Evolutionary conservation across 2,888 invertebrate species (phyloP), one percentile per base, ranked within the genome.

Genomic region (Caenorhabditis panamensis): DNA sequence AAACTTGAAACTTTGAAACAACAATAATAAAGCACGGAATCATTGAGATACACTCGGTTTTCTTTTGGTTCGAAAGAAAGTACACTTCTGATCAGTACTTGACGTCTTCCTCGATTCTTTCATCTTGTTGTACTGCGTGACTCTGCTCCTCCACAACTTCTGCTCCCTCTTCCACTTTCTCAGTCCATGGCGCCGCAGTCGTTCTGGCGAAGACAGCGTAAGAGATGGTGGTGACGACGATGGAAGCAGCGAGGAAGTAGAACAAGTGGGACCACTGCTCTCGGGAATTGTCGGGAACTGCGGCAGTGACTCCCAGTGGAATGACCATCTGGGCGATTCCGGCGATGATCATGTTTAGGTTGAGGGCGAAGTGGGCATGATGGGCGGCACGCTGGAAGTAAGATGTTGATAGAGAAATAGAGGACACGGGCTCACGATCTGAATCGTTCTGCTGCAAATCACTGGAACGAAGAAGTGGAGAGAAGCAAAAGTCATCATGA

Each of bases 391-490:
- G 62, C 84, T 84, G 53, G 22, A 82, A 24, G 18, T 0, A n/a
- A 58, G 18, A 31, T 18, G 47, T n/a, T 16, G 13, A 20, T 8
- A 22, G 18, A 36, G 56, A 41, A 24, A 18, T 13, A 9, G 13
- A 59, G 31, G n/a, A 16, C 16, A 28, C 16, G 28, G 18, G 36
- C 78, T 64, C n/a, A 84, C 84, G 56, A 84, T 83, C 64, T 84
- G 84, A 62, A 84, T 81, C 13, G 84, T 80, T 59, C 84, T 54
- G n/a, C 79, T 76, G 54, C 82, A 84, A 36, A 84, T 83, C 5
- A 84, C 84, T 3, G 84, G 84, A 5, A 84, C 82, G 44, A 84
- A 82, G 26, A 82, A 82, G 64, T 83, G 83, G 6, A 84, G 64
- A 1, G 83, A 83, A 11, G 84, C 84, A 36, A 84, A 84, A 9